Base-by-base conservation (phyloP, 2,797 vertebrate genomes). In the Morus bassanus region DNA sequence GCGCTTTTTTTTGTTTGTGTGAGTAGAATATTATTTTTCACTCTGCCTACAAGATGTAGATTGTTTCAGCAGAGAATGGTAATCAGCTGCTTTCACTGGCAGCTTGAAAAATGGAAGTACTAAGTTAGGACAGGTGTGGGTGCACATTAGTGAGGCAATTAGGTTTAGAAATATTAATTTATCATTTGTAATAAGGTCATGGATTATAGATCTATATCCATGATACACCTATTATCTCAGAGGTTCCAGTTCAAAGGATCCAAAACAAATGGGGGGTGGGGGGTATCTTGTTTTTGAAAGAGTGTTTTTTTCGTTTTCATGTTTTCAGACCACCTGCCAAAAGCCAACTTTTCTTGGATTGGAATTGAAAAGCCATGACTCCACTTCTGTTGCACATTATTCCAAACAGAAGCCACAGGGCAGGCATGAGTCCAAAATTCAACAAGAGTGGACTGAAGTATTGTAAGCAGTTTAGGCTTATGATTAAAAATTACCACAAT, bases 121-220 rank as follows among this genome's bases (percentile, higher is more conserved):
- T 67, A 84, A 93, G 87, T 95, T 95, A 89, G 93, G 96, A 97
- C 97, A 97, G 97, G 97, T 97, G 97, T 96, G 95, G 67, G 90
- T 93, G 64, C 90, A 95, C 95, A 97, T 97, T 97, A 97, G 95
- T 54, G 91, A 97, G 93, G 96, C 96, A 97, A 97, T 97, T 97
- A 97, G 83, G 93, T 97, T 96, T 95, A 91, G 91, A 97, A 97
- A 97, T 96, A 97, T 86, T 96, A 95, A 97, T 97, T 97, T 96
- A 97, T 97, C 96, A 95, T 85, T 88, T 88, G 53, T 94, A 96
- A 95, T 94, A 97, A 96, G 93, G 96, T 93, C 93, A 91, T 53
- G 84, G 91, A 93, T 97, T 96, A 88, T 63, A 95, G 96, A 95
- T 96, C 94, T 93, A 78, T 96, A 95, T 93, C 89, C 93, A 88